Base-by-base conservation (phyloP, 2,797 vertebrate genomes). In the Glyptemys insculpta region DNA sequence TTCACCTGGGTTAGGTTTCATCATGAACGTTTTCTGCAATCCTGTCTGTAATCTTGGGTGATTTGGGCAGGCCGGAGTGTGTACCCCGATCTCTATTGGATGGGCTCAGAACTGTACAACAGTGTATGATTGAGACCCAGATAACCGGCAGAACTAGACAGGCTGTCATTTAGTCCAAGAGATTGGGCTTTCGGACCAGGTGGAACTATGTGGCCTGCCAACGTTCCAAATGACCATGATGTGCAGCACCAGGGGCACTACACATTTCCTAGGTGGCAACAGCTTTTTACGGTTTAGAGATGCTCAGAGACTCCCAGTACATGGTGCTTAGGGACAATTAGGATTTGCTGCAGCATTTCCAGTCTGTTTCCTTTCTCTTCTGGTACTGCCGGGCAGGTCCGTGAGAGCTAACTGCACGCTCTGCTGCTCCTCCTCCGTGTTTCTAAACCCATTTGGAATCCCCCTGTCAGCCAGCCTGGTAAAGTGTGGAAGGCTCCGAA, bases 51-150 rank as follows among this genome's bases (percentile, higher is more conserved):
- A 49, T 25, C 15, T 12, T 47, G 3, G 14, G 27, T 16, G 47
- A 78, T 49, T 78, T 16, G 44, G 27, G 41, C 44, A 78, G 74
- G 74, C 74, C 4, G 44, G 44, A 47, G 74, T 47, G 74, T 78
- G 44, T 31, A 49, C 1, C 41, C 14, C 44, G 44, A 16, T 49
- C 44, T 78, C 44, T 49, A 9, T 27, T 15, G 41, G 25, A 5
- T 18, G 27, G 25, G 29, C 3, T 37, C 8, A 0, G 0, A 0
- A 18, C 2, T 31, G n/a, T 41, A 14, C 53, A 47, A 15, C 34
- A 10, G 1, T 8, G 1, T 16, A 59, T 59, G 76, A 50, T 79
- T 44, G 79, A 4, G 0, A 0, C 12, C 78, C 68, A 53, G 11
- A 41, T 3, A 80, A 31, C 1, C 34, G 41, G 59, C 81, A 52